Evolutionary conservation across 1,140 invertebrate genomes (phyloP).

Genomic region (Planococcus citri): DNA sequence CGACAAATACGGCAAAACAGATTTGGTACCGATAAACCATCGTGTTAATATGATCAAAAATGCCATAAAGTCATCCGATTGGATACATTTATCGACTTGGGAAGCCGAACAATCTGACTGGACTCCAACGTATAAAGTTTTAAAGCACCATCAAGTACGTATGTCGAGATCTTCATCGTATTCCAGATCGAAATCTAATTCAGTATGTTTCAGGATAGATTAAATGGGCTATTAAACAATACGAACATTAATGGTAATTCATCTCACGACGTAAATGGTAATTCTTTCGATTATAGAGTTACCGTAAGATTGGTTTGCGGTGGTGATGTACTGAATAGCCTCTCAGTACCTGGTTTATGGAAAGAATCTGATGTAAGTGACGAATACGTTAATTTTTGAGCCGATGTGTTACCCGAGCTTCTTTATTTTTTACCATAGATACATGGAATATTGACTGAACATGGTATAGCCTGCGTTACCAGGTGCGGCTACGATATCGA

Average conservation of each 20-base stretch:
- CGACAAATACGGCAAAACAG: conserved; percentile 83
- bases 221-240: background rate
- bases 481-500: conserved; percentile 72
- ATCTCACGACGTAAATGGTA: background rate
- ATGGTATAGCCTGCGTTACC: conserved; percentile 86
- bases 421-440: conserved; percentile 46
- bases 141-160: conserved; percentile 77
- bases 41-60: conserved; percentile 69
- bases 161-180: conserved; percentile 23
- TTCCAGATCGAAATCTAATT: background rate
- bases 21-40: conserved; percentile 57
- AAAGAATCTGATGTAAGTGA: conserved; percentile 72
- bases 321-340: conserved; percentile 85
- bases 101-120: conserved; percentile 61
- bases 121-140: conserved; percentile 59
- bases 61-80: conserved; percentile 59
- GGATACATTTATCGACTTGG: conserved; percentile 79
- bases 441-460: conserved; percentile 70
- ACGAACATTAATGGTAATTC: background rate
- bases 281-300: conserved; percentile 31
- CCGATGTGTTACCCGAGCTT: too few species aligned
- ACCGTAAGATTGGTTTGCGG: conserved; percentile 81
- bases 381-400: too few species aligned
- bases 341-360: conserved; percentile 81
- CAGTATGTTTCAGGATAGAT: background rate